Evolutionary conservation across 2,797 vertebrate species (phyloP), one percentile per base, ranked within the genome.

Genomic region (Neosilurus mollespiculum): DNA sequence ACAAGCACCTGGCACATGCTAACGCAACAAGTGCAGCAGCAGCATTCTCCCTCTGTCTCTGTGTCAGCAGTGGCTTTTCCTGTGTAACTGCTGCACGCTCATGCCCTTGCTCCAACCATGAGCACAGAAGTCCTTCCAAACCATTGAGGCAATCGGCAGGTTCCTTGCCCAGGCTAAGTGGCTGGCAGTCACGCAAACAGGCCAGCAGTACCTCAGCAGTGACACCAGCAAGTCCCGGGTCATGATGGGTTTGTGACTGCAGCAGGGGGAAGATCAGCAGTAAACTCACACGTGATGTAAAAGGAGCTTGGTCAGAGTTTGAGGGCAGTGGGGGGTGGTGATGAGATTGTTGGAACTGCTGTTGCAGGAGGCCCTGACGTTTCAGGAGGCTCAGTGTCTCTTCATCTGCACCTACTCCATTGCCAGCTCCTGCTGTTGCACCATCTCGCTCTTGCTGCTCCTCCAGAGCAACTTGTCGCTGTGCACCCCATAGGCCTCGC

Each of bases 111-210:
- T 98, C 98, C 85, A 99, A 90, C 98, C 98, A 99, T 86, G 98
- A 98, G 93, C 98, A 99, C 62, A 99, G 96, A 87, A 99, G 92
- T 73, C 95, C 91, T 91, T 99, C 98, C 78, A 99, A 95, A 14
- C 98, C 98, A 16, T 97, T 99, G 84, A 99, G 97, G 91, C 98
- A 99, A 93, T 99, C 98, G 0, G 96, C 94, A 0, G 98, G 98
- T 86, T 99, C 98, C 94, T 99, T 99, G 92, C 97, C 98, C 90
- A 99, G 93, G 91, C 97, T 99, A 92, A 99, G 94, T 0, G 98
- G 98, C 94, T 99, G 98, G 93, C 98, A 99, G 94, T 99, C 98
- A 9, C 97, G 94, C 89, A 99, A 96, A 94, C 98, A 99, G 79
- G 95, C 93, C 86, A 99, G 94, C 90, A 99, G 95, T 88, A 99